phyloP scores from a whole-genome alignment of 2,888 invertebrate genomes.

The Tiphia femorata region DNA sequence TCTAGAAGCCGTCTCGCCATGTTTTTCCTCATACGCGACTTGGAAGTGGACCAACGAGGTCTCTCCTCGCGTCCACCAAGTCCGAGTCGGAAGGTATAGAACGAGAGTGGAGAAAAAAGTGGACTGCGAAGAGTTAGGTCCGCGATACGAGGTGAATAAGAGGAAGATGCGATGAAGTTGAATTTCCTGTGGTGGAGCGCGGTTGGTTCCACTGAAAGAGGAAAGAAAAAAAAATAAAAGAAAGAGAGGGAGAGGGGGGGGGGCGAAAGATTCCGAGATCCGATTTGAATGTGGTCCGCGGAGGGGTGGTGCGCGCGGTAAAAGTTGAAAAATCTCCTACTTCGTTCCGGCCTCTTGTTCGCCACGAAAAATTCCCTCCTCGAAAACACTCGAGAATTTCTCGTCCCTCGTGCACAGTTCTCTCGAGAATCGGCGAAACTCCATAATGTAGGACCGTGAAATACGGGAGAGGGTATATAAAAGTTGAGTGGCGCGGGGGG shows the following conservation, averaged over 20 bases:
- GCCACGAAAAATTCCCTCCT: neutral
- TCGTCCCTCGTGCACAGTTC: constrained; percentile 18
- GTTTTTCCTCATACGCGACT: constrained; percentile 26
- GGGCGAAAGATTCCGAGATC: neutral
- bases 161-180: too few relatives aligned
- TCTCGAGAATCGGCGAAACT: constrained; percentile 3
- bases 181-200: too few relatives aligned
- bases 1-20: constrained; percentile 23
- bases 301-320: neutral
- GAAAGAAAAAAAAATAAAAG: neutral
- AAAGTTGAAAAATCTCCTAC: too few relatives aligned
- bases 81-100: constrained; percentile 3
- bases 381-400: constrained; percentile 31
- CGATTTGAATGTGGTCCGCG: too few relatives aligned
- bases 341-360: too few relatives aligned
- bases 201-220: too few relatives aligned
- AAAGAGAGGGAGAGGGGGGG: neutral
- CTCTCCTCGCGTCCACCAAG: constrained; percentile 9
- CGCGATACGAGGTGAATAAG: too few relatives aligned
- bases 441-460: too few relatives aligned
- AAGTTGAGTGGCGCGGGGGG: too few relatives aligned
- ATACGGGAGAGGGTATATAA: too few relatives aligned
- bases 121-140: neutral
- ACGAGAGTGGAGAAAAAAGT: neutral
- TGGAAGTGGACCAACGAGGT: constrained; percentile 34